Conservation (phyloP, 1,140 invertebrate species). For the Bombus consobrinus region DNA sequence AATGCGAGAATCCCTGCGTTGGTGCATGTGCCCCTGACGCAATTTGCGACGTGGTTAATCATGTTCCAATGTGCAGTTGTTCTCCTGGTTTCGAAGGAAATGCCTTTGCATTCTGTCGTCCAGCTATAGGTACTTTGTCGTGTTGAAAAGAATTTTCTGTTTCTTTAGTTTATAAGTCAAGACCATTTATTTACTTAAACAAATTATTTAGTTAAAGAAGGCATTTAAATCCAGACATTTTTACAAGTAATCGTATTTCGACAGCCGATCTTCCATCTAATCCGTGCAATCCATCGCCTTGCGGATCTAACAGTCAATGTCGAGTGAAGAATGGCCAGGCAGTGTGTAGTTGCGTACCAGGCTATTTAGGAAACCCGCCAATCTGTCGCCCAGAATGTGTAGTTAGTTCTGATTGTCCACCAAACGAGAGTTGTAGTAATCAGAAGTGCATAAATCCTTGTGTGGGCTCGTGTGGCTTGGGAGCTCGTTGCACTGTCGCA, state of each 20-base stretch:
- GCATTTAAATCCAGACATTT: too few relatives aligned
- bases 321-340: conserved; percentile 85
- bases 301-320: conserved; percentile 87
- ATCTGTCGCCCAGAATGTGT: conserved; percentile 88
- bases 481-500: conserved; percentile 85
- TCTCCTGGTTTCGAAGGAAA: conserved; percentile 87
- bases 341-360: conserved; percentile 87
- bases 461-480: conserved; percentile 87
- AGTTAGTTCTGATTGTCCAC: conserved; percentile 86
- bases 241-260: not conserved
- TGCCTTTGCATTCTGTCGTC: conserved; percentile 86
- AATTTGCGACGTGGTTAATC: conserved; percentile 88
- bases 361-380: conserved; percentile 87
- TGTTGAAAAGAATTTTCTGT: not conserved
- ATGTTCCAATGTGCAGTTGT: conserved; percentile 89
- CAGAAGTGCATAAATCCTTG: conserved; percentile 89
- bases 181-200: too few relatives aligned
- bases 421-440: conserved; percentile 86
- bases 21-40: conserved; percentile 89
- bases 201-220: not conserved
- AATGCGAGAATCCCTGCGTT: conserved; percentile 88
- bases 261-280: conserved; percentile 70
- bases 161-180: not conserved
- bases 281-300: conserved; percentile 87
- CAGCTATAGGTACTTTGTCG: conserved; percentile 73